Conservation (phyloP, 2,797 vertebrate genomes). For the Chanos chanos region DNA sequence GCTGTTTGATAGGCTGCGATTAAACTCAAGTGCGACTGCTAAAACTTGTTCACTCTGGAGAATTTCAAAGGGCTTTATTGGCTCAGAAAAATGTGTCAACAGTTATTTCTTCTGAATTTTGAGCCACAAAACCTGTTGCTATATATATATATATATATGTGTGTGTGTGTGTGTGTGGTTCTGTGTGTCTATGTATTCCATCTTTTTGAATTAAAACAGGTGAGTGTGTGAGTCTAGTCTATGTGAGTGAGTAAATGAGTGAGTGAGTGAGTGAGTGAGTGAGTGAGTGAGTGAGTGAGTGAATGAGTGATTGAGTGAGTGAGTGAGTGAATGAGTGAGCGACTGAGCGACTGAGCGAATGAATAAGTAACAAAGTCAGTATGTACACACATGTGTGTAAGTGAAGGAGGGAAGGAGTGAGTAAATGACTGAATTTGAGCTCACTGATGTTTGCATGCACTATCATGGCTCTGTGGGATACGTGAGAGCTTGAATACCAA, state of each 20-base stretch:
- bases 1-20: constrained; percentile 21
- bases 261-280: no score
- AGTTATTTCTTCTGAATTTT: no score
- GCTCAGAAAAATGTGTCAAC: no score
- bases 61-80: background rate
- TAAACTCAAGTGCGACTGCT: constrained; percentile 17
- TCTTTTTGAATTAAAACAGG: no score
- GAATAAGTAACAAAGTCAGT: constrained; percentile 33
- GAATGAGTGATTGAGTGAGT: no score
- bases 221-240: background rate
- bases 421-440: background rate
- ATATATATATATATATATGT: no score
- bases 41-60: constrained; percentile 8
- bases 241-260: background rate
- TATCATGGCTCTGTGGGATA: constrained; percentile 10
- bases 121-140: no score
- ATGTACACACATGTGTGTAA: constrained; percentile 44
- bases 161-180: no score
- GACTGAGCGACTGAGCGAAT: background rate
- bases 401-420: background rate
- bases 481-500: constrained; percentile 48
- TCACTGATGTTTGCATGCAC: constrained; percentile 13
- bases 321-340: no score
- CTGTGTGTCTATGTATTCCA: no score
- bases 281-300: no score